Base-by-base conservation (phyloP, 2,113 vertebrate species). In the Stigmatopora nigra region DNA sequence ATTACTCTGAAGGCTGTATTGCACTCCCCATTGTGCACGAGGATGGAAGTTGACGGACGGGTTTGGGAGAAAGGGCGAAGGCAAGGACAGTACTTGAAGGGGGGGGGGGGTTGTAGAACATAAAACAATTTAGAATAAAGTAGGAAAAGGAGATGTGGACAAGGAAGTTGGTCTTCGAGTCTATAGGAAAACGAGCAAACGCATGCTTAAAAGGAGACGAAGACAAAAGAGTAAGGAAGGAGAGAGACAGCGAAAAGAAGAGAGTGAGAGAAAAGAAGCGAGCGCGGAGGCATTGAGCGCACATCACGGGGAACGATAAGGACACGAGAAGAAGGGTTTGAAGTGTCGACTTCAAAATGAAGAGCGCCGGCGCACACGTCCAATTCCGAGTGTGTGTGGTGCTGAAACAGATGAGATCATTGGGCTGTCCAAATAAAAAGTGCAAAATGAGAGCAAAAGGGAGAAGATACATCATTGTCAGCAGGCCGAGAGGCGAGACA, bases 331-430 rank as follows among this genome's bases (percentile, higher is more conserved):
- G 80, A 71, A 81, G 72, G 84, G 75, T 83, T 87, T 89, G 82
- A 87, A 87, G 84, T 87, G 78, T 70, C 80, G 82, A 85, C 83
- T 86, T 89, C 82, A 86, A 89, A 88, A 84, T 74, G 71, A 67
- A 15, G 53, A 56, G 53, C 15, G 69, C 48, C 59, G 31, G 59
- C 62, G 63, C 73, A 58, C 82, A 75, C 76, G 68, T 84, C 81
- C 77, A 80, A 75, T 70, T 84, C 82, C 75, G 78, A 81, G 78
- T 84, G 82, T 82, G 87, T 66, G 69, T 79, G 83, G 73, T 72
- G 83, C 76, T 73, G 75, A 88, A 86, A 81, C 71, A 80, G 83
- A 85, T 79, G 81, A 85, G 76, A 85, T 84, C 81, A 76, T 76
- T 67, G 69, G 12, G 75, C 70, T 75, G 78, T 82, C 78, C 81